Evolutionary conservation across 2,797 vertebrate genomes (phyloP).

Genomic region (Cossypha dichroa): DNA sequence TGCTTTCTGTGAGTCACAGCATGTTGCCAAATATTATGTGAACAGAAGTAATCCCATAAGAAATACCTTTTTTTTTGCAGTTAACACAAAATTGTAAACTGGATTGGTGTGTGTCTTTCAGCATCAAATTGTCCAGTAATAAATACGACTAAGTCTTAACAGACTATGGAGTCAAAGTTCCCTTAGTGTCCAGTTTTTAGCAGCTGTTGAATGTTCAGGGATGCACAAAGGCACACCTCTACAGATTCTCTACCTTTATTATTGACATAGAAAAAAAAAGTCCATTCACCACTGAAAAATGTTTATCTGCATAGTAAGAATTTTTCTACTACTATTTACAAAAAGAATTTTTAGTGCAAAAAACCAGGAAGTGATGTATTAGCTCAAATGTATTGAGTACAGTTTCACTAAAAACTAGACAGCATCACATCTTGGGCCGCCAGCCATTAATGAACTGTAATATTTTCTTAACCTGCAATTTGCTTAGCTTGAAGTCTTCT

Average conservation of each 20-base stretch:
- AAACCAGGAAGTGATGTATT: constrained; percentile 74
- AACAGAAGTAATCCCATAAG: constrained; percentile 35
- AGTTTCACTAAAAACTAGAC: constrained; percentile 19
- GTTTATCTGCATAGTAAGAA: constrained; percentile 84
- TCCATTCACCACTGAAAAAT: constrained; percentile 76
- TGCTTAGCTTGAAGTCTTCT: constrained; percentile 96
- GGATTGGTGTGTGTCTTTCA: constrained; percentile 67
- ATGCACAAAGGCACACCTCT: constrained; percentile 84
- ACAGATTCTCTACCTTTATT: constrained; percentile 72
- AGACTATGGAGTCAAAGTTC: constrained; percentile 66
- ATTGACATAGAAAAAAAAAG: constrained; percentile 70
- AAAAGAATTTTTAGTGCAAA: constrained; percentile 81
- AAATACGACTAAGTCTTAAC: constrained; percentile 75
- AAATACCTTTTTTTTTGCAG: constrained; percentile 52
- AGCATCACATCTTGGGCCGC: constrained; percentile 89
- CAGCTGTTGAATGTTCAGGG: constrained; percentile 79
- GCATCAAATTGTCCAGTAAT: constrained; percentile 77
- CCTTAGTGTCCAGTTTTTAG: constrained; percentile 75
- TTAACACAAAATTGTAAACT: constrained; percentile 60
- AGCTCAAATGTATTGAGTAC: constrained; percentile 48
- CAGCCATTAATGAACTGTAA: constrained; percentile 97
- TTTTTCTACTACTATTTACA: constrained; percentile 80
- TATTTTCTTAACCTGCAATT: constrained; percentile 98
- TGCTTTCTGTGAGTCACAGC: constrained; percentile 43
- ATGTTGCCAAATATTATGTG: constrained; percentile 22